These are phyloP conservation scores for Pteropus rufus DNA, from an alignment of 2,797 vertebrate genomes.

Conservation along the genomic window DNA sequence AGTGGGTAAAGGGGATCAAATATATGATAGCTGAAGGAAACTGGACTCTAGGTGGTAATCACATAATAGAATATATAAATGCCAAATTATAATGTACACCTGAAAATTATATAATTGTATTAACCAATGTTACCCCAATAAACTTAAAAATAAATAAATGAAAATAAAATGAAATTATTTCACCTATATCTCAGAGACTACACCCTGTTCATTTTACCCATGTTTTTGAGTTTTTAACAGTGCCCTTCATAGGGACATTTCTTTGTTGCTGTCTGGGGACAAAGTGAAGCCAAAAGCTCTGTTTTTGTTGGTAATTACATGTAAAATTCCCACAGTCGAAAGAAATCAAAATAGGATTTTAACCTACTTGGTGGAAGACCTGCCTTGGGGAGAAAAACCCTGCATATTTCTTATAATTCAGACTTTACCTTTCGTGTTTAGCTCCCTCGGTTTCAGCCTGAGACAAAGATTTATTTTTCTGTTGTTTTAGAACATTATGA, in stretches of 20 bases:
- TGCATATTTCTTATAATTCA: not conserved
- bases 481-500: slow-evolving; percentile 97
- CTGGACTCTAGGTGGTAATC: too few species aligned
- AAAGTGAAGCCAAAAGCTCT: not conserved
- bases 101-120: too few species aligned
- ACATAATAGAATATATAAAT: too few species aligned
- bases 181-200: not conserved
- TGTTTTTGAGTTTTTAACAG: not conserved
- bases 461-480: slow-evolving; percentile 85
- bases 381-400: not conserved
- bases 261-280: not conserved
- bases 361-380: not conserved
- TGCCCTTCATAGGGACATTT: not conserved
- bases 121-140: too few species aligned
- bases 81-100: too few species aligned
- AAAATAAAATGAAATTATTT: not conserved
- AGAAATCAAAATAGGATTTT: not conserved
- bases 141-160: too few species aligned
- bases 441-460: slow-evolving; percentile 88
- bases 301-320: not conserved
- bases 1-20: too few species aligned
- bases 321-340: not conserved
- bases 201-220: not conserved
- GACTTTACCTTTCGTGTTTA: slow-evolving; percentile 91
- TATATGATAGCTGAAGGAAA: too few species aligned